Conservation (phyloP, 2,888 invertebrate species). For the Limnephilus marmoratus region DNA sequence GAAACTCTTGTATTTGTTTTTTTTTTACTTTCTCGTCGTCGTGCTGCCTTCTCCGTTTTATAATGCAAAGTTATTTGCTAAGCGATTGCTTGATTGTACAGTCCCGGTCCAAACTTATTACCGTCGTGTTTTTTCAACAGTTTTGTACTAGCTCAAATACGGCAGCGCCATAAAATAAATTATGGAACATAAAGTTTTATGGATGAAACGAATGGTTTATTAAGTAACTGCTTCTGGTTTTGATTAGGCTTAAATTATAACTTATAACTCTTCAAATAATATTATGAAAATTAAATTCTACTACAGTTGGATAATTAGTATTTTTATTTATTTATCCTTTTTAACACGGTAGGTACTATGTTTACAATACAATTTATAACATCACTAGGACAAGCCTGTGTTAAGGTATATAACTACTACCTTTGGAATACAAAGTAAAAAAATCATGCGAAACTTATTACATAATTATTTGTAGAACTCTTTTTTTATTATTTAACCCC, state of each 20-base stretch:
- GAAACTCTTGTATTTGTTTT: background rate
- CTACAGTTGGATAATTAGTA: background rate
- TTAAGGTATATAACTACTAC: background rate
- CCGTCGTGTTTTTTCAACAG: background rate
- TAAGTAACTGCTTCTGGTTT: background rate
- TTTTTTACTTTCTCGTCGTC: background rate
- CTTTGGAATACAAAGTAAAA: background rate
- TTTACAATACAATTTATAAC: too few relatives aligned
- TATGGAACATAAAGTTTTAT: background rate
- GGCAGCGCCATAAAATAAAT: background rate
- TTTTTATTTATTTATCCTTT: too few relatives aligned
- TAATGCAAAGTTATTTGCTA: background rate
- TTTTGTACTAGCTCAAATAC: background rate
- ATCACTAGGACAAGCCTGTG: too few relatives aligned
- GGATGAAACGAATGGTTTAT: background rate
- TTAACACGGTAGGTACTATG: too few relatives aligned
- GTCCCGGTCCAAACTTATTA: background rate
- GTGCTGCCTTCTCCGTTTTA: background rate
- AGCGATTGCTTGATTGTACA: background rate
- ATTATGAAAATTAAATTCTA: background rate
- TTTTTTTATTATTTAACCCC: too few relatives aligned
- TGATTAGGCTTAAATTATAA: background rate
- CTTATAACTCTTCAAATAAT: background rate
- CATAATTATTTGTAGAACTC: too few relatives aligned
- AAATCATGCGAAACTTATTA: background rate